A percentile compares a stretch with the other conserved stretches of the same genome.
These are phyloP conservation scores for Suricata suricatta DNA, from an alignment of 2,113 vertebrate species.

Conservation along the genomic window DNA sequence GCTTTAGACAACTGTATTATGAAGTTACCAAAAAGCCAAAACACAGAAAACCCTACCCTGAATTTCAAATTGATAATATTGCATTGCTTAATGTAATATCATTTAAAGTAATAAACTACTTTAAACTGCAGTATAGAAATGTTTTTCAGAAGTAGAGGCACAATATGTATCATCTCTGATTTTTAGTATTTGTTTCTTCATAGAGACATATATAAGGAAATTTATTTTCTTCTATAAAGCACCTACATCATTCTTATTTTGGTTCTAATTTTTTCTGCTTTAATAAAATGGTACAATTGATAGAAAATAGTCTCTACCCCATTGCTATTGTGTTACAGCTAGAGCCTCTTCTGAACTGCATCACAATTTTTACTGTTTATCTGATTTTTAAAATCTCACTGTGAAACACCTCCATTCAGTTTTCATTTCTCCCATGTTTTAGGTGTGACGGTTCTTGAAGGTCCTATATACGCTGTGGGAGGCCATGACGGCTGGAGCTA, in stretches of 20 bases:
- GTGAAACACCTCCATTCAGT: background rate
- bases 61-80: background rate
- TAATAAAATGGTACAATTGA: background rate
- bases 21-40: background rate
- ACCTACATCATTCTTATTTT: background rate
- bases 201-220: background rate
- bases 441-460: slow-evolving; percentile 90
- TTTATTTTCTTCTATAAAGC: background rate
- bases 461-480: slow-evolving; percentile 90
- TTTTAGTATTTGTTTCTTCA: background rate
- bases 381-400: background rate
- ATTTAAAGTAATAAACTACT: background rate
- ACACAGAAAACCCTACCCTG: background rate
- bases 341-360: background rate
- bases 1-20: background rate
- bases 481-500: slow-evolving; percentile 91
- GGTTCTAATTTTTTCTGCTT: background rate
- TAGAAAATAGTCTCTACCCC: background rate
- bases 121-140: background rate
- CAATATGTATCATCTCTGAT: background rate
- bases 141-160: background rate
- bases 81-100: background rate
- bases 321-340: background rate
- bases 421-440: slow-evolving; percentile 59
- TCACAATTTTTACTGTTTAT: background rate